phyloP scores from a whole-genome alignment of 2,888 invertebrate genomes.

The Abscondita cerata region DNA sequence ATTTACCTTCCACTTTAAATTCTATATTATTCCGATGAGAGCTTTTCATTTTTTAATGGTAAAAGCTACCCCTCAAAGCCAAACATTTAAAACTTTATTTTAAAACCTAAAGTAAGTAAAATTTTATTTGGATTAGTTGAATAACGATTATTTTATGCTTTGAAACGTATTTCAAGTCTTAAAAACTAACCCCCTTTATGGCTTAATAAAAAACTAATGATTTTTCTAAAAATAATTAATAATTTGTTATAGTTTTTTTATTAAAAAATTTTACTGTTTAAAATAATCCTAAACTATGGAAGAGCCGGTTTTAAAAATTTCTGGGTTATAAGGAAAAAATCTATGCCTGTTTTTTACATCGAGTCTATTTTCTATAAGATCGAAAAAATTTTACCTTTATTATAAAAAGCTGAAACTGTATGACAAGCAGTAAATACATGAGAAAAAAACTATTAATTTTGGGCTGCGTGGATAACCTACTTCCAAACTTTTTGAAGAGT shows the following conservation, averaged over 20 bases:
- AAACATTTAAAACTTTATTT: neutral
- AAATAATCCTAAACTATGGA: neutral
- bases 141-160: no score
- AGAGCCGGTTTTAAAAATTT: neutral
- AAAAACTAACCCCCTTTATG: neutral
- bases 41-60: neutral
- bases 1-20: no score
- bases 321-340: no score
- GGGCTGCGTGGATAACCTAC: neutral
- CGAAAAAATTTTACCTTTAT: neutral
- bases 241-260: neutral
- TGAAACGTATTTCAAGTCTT: neutral
- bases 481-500: conserved; percentile 5
- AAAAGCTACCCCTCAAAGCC: conserved; percentile 1
- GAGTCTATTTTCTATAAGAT: no score
- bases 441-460: conserved; percentile 3
- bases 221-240: neutral
- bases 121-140: neutral
- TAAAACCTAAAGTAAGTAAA: neutral
- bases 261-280: no score
- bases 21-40: neutral
- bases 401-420: conserved; percentile 6
- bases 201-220: no score
- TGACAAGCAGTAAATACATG: conserved; percentile 3
- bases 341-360: neutral